phyloP scores from a whole-genome alignment of 2,113 vertebrate genomes.

The Dicerorhinus sumatrensis region DNA sequence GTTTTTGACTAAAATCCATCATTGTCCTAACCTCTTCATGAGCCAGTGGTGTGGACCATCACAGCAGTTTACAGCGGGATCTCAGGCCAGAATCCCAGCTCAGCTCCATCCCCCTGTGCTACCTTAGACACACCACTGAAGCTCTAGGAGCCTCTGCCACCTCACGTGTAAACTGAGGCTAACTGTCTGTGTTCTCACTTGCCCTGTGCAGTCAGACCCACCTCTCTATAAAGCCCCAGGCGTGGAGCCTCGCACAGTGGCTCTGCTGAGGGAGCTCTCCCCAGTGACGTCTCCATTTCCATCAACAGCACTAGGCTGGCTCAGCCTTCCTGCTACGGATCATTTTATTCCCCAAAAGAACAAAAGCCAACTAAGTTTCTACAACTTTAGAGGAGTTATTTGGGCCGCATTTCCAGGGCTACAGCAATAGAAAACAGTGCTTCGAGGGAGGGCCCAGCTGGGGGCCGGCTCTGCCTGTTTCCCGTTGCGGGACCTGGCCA shows the following conservation, averaged over 20 bases:
- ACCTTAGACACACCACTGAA: background rate
- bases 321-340: background rate
- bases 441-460: rapidly evolving
- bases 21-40: background rate
- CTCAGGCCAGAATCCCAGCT: background rate
- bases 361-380: background rate
- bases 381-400: background rate
- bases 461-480: background rate
- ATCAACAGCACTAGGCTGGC: rapidly evolving
- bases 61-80: background rate
- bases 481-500: background rate
- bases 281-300: rapidly evolving
- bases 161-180: rapidly evolving
- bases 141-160: background rate
- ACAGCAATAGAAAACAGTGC: rapidly evolving
- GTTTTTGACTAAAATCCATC: background rate
- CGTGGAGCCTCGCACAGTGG: rapidly evolving
- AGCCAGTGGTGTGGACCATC: background rate
- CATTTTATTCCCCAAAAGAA: background rate
- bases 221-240: background rate
- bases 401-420: background rate
- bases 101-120: background rate
- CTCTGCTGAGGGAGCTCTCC: rapidly evolving
- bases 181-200: background rate
- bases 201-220: rapidly evolving